Conservation (phyloP, 1,140 invertebrate genomes). For the Drosophila virilis region DNA sequence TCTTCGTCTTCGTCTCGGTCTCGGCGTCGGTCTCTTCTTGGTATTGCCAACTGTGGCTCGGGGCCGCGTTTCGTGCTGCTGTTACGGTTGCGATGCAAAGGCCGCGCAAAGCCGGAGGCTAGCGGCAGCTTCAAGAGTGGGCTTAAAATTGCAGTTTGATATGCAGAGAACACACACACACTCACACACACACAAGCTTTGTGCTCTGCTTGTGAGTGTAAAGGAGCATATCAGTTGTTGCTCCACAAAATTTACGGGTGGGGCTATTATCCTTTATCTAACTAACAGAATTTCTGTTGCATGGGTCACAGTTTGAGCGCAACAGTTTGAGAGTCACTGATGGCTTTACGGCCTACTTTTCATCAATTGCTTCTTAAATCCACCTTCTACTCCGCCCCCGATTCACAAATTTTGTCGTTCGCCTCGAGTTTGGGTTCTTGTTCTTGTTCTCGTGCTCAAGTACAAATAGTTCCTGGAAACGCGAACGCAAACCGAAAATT, state of each 20-base stretch:
- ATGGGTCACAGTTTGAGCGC: no score
- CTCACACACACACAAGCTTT: constrained; percentile 17
- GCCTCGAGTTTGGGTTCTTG: constrained; percentile 7
- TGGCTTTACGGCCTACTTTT: constrained; percentile 10
- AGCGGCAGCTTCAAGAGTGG: constrained; percentile 15
- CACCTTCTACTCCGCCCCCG: background rate
- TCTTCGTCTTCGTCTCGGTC: background rate
- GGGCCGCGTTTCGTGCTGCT: constrained; percentile 30
- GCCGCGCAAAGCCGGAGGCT: constrained; percentile 3
- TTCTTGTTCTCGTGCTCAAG: constrained; percentile 28
- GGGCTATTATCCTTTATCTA: no score
- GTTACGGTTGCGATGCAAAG: constrained; percentile 26
- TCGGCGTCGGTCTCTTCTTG: constrained; percentile 6
- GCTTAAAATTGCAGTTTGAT: constrained; percentile 32
- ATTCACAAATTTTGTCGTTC: constrained; percentile 3
- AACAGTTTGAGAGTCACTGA: no score
- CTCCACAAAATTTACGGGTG: no score
- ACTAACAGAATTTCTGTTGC: no score
- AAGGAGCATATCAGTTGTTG: background rate
- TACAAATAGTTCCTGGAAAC: constrained; percentile 60
- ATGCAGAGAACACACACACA: constrained; percentile 28
- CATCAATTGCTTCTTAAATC: constrained; percentile 22
- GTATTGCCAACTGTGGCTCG: constrained; percentile 10
- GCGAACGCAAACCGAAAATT: constrained; percentile 44
- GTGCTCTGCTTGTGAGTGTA: background rate